Base-by-base conservation (phyloP, 64 coral and sea anemone species). In the Stichodactyla helianthus region DNA sequence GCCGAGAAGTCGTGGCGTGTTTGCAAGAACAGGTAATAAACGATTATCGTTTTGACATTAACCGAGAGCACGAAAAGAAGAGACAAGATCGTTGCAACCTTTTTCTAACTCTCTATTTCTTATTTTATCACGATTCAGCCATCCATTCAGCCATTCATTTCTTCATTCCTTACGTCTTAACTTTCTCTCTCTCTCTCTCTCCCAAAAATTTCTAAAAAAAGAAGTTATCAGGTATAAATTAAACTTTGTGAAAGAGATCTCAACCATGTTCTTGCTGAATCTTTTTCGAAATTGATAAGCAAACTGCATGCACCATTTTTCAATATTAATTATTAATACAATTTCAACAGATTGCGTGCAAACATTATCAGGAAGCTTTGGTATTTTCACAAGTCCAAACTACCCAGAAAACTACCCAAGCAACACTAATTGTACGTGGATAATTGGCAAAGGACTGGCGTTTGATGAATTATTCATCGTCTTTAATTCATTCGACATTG, bases 391-490 rank as follows among this genome's bases (percentile, higher is more conserved):
- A 17, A 71, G 62, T 53, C 85, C 67, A 53, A 86, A 86, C 52
- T 86, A 77, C 26, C 85, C 85, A 5, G 20, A 54, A 16, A 86
- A 86, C 51, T 86, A 86, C 77, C 85, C 67, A 51, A 71, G 62
- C 10, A 86, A 77, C 51, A 31, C 85, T 10, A 86, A 86, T 19
- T 86, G 85, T 54, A 86, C 85, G 15, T 86, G 85, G 85, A 54
- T 53, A 76, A 56, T 86, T 25, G 61, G 50, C 4, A 60, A 53
- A 14, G 62, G 65, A 7, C 50, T 70, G 62, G 61, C 4, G n/a
- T 71, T 76, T 25, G 64, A 8, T 25, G 85, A 86, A 31, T 67
- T 86, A 17, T 27, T 76, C 16, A 50, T 86, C 23, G 6, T 86
- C 0, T 86, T 86, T 23, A 52, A 86, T 26, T 76, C 61, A 28